These are phyloP conservation scores for Dinoponera quadriceps DNA, from an alignment of 1,140 invertebrate species.

Conservation along the genomic window DNA sequence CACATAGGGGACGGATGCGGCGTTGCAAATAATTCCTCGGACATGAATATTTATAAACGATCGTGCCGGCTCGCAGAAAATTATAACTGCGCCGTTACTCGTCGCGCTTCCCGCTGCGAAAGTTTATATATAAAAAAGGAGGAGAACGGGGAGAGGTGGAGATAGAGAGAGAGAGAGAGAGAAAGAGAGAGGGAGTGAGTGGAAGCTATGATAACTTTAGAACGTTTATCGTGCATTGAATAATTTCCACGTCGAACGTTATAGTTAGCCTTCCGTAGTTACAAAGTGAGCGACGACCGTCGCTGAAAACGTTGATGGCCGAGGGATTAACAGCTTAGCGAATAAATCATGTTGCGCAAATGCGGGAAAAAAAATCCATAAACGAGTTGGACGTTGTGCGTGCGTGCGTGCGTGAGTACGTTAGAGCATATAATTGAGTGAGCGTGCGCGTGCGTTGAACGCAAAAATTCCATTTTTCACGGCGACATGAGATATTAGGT, in stretches of 20 bases:
- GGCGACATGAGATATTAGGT: too few species aligned
- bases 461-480: too few species aligned
- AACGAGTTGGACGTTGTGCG: too few species aligned
- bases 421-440: too few species aligned
- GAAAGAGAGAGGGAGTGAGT: not conserved
- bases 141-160: too few species aligned
- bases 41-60: constrained; percentile 57
- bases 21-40: constrained; percentile 13
- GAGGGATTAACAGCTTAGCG: not conserved
- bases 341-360: not conserved
- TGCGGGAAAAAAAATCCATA: not conserved
- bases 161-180: too few species aligned
- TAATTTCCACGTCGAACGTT: constrained; percentile 13
- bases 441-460: too few species aligned
- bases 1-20: not conserved
- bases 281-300: not conserved
- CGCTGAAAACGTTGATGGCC: not conserved
- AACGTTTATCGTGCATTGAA: not conserved
- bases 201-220: not conserved
- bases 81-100: constrained; percentile 23
- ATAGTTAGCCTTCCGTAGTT: not conserved
- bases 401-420: too few species aligned
- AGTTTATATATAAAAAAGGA: not conserved
- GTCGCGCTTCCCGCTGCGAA: constrained; percentile 8
- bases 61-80: constrained; percentile 12